Evolutionary conservation across 2,113 vertebrate genomes (phyloP).

Genomic region (Albula glossodonta): DNA sequence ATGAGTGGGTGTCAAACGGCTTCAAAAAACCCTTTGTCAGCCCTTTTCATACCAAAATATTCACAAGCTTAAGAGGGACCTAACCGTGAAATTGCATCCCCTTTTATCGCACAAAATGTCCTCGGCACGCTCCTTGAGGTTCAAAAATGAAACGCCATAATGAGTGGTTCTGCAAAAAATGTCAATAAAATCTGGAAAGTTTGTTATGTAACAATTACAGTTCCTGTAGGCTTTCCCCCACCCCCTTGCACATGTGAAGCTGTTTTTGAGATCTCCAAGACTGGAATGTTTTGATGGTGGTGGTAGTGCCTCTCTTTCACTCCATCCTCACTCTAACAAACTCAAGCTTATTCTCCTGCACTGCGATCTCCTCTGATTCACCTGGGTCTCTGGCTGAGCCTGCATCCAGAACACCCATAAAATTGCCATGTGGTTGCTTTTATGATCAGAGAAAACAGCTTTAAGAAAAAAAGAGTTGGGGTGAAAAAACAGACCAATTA

Average conservation of each 20-base stretch:
- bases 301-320: not conserved
- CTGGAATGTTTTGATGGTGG: not conserved
- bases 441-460: conserved; percentile 15
- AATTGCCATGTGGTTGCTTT: conserved; percentile 17
- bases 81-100: conserved; percentile 34
- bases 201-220: conserved; percentile 33
- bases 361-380: not conserved
- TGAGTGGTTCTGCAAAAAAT: conserved; percentile 37
- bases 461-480: not conserved
- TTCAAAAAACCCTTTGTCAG: not conserved
- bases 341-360: not conserved
- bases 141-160: conserved; percentile 22
- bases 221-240: not conserved
- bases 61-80: conserved; percentile 41
- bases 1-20: not conserved
- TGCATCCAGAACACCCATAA: conserved; percentile 10
- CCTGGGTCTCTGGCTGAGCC: conserved; percentile 6
- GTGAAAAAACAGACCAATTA: conserved; percentile 1
- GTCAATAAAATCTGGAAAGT: conserved; percentile 48
- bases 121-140: conserved; percentile 31
- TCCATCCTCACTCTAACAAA: not conserved
- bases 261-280: not conserved
- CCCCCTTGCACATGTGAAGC: not conserved
- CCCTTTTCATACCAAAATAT: conserved; percentile 29
- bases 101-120: conserved; percentile 38